phyloP scores from a whole-genome alignment of 2,113 vertebrate species.

The Excalfactoria chinensis region DNA sequence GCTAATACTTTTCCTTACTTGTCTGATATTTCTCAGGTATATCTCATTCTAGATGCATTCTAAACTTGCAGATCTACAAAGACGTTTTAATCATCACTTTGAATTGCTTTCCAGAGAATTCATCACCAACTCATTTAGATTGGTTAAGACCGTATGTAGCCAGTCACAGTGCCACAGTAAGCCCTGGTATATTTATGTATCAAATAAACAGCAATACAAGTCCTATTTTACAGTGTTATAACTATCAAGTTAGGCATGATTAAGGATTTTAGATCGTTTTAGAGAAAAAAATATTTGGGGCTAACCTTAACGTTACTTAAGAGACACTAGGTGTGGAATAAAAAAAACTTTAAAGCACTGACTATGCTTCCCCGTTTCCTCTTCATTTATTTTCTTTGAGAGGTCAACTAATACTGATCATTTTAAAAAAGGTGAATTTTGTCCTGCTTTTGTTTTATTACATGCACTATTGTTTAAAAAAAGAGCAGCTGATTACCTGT shows the following conservation, averaged over 20 bases:
- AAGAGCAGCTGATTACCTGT: conserved; percentile 84
- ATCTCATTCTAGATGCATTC: background rate
- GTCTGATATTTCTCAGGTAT: background rate
- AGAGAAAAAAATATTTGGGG: background rate
- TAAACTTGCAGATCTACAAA: background rate
- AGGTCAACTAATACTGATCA: background rate
- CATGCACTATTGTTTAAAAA: background rate
- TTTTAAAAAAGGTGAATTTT: background rate
- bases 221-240: background rate
- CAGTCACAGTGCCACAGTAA: background rate
- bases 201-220: background rate
- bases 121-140: background rate
- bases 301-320: background rate
- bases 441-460: background rate
- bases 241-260: rapidly evolving
- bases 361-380: background rate
- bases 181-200: background rate
- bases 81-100: background rate
- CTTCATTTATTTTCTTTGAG: background rate
- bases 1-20: background rate
- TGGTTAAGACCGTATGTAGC: background rate
- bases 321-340: background rate
- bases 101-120: background rate
- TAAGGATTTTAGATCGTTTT: background rate
- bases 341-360: background rate